A percentile compares a stretch with the other conserved stretches of the same genome.
phyloP scores from a whole-genome alignment of 2,888 invertebrate genomes.

The Chrysolina haemoptera region DNA sequence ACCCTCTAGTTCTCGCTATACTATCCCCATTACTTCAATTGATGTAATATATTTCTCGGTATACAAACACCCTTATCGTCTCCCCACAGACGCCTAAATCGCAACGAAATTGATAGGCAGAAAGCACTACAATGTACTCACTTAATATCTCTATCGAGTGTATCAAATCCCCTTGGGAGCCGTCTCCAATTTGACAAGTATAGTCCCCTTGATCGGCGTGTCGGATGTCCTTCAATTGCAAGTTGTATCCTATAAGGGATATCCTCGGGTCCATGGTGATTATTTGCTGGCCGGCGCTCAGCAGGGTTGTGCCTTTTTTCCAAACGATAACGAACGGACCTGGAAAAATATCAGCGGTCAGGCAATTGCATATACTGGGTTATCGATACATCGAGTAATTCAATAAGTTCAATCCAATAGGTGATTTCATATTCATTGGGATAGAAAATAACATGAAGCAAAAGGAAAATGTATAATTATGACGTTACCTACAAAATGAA shows the following conservation, averaged over 20 bases:
- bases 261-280: constrained; percentile 72
- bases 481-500: too few species aligned
- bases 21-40: not conserved
- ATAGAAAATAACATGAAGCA: too few species aligned
- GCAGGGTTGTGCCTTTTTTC: constrained; percentile 71
- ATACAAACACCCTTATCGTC: not conserved
- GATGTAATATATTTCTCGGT: not conserved
- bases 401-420: too few species aligned
- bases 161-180: constrained; percentile 72
- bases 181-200: constrained; percentile 74
- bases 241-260: constrained; percentile 70
- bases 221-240: constrained; percentile 72
- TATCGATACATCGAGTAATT: too few species aligned
- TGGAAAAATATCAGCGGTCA: constrained; percentile 60
- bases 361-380: too few species aligned
- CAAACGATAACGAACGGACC: constrained; percentile 73
- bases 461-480: too few species aligned
- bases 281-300: constrained; percentile 73
- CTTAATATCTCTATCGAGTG: constrained; percentile 74
- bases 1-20: not conserved
- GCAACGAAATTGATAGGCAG: constrained; percentile 9
- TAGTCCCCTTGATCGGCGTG: constrained; percentile 74
- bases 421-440: too few species aligned
- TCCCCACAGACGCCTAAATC: constrained; percentile 2
- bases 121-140: constrained; percentile 58